phyloP scores from a whole-genome alignment of 2,113 vertebrate genomes.

The Psettodes erumei region DNA sequence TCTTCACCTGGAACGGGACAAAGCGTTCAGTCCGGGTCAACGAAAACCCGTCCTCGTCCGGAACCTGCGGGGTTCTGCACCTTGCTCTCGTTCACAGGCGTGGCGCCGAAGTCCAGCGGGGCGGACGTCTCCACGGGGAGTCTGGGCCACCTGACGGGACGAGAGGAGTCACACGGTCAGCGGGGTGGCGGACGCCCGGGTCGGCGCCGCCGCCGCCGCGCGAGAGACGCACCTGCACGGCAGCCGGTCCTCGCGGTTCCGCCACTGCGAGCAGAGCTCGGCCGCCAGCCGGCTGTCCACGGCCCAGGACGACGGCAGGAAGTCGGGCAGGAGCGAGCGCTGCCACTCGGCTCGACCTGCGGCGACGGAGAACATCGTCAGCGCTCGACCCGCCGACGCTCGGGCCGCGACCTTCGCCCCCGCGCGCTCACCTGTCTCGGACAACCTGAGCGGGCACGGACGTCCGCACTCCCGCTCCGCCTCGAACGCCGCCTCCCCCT shows the following conservation, averaged over 20 bases:
- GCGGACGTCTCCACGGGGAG: constrained; percentile 83
- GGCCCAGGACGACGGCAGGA: constrained; percentile 83
- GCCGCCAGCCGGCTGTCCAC: constrained; percentile 89
- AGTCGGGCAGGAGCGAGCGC: constrained; percentile 87
- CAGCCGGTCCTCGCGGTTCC: constrained; percentile 84
- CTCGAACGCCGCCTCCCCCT: constrained; percentile 88
- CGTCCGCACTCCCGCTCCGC: constrained; percentile 87
- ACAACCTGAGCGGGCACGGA: constrained; percentile 89
- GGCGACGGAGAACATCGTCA: constrained; percentile 45
- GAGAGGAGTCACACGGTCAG: not conserved
- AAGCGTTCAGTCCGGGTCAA: no score
- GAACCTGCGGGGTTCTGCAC: constrained; percentile 80
- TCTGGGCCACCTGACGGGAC: constrained; percentile 84
- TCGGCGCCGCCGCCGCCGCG: no score
- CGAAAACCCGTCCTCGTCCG: not conserved
- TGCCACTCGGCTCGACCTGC: constrained; percentile 90
- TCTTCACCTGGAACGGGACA: constrained; percentile 89
- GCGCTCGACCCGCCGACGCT: no score
- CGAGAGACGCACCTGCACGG: constrained; percentile 89
- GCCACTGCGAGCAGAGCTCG: constrained; percentile 90
- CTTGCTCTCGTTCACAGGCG: constrained; percentile 90
- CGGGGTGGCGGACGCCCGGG: no score
- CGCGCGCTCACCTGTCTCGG: constrained; percentile 86
- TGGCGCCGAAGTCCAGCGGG: constrained; percentile 89
- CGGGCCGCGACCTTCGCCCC: not conserved